These are phyloP conservation scores for Mobula hypostoma DNA, from an alignment of 2,113 vertebrate species.

Conservation along the genomic window DNA sequence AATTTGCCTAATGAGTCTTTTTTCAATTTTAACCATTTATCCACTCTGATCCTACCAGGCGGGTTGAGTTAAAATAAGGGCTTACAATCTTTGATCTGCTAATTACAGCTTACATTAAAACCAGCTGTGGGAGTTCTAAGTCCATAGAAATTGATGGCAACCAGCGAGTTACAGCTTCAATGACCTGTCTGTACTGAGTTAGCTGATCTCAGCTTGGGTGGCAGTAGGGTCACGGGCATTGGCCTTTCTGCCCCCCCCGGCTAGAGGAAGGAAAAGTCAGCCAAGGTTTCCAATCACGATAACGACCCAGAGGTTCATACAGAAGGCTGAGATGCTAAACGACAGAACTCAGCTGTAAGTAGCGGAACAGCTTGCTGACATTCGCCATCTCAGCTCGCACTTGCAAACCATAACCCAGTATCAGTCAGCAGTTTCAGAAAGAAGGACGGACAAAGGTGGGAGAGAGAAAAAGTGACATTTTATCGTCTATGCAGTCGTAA, in stretches of 20 bases:
- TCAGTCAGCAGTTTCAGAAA: neutral
- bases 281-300: neutral
- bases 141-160: neutral
- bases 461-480: neutral
- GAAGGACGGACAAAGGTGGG: neutral
- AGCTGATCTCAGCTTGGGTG: conserved; percentile 13
- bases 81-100: neutral
- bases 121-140: neutral
- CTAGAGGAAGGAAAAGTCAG: neutral
- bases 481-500: neutral
- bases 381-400: neutral
- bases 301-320: neutral
- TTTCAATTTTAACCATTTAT: neutral
- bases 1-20: neutral
- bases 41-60: neutral
- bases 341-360: neutral
- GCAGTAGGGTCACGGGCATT: neutral
- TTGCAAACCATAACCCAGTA: neutral
- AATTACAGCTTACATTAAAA: conserved; percentile 14
- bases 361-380: neutral
- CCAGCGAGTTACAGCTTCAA: neutral
- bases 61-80: conserved; percentile 7
- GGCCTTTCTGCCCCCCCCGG: neutral
- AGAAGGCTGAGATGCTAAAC: neutral
- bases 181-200: neutral